A percentile compares a stretch with the other conserved stretches of the same genome.
Conservation (phyloP, 2,797 vertebrate species). For the Pelodytes ibericus region DNA sequence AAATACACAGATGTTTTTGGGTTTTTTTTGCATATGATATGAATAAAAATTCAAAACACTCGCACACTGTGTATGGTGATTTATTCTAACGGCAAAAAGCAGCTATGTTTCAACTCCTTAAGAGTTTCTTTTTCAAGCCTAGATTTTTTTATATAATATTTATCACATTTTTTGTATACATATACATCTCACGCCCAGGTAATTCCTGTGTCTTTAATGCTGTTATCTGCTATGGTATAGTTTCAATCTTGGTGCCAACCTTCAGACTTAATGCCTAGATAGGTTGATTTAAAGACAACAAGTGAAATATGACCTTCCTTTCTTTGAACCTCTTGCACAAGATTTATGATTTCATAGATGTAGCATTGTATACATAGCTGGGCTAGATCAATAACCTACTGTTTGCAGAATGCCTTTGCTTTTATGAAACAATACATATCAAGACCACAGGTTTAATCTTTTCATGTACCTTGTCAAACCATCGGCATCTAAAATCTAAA, state of each 20-base stretch:
- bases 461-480: conserved; percentile 10
- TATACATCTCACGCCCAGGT: neutral
- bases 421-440: conserved; percentile 14
- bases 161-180: too few relatives aligned
- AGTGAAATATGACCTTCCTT: conserved; percentile 32
- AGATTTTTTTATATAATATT: too few relatives aligned
- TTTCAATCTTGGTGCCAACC: conserved; percentile 28
- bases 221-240: neutral
- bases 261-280: conserved; percentile 25
- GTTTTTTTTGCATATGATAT: too few relatives aligned
- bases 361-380: conserved; percentile 19
- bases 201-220: conserved; percentile 5
- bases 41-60: too few relatives aligned
- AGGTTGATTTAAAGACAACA: conserved; percentile 27
- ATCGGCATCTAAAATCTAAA: neutral
- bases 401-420: conserved; percentile 22
- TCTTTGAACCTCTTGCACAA: conserved; percentile 23
- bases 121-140: too few relatives aligned
- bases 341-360: conserved; percentile 37
- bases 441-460: conserved; percentile 11
- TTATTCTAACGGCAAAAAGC: too few relatives aligned
- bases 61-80: too few relatives aligned
- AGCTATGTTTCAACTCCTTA: too few relatives aligned
- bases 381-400: conserved; percentile 30
- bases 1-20: too few relatives aligned